Base-by-base conservation (phyloP, 2,888 invertebrate genomes). In the Acronicta psi region DNA sequence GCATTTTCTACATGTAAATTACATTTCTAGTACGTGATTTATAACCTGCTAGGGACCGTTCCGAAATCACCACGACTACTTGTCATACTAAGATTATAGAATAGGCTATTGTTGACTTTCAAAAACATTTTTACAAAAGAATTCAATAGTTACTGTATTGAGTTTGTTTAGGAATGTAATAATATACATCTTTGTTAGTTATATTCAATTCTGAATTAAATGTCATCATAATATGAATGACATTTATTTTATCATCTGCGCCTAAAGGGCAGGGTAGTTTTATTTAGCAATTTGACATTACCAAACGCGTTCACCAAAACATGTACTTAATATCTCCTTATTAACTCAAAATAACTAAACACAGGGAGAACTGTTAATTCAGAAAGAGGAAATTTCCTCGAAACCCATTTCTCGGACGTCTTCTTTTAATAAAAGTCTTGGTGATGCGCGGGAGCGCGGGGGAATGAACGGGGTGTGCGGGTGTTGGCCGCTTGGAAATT, bases 351-450 rank as follows among this genome's bases (percentile, higher is more conserved):
- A 69, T 64, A 60, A 61, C 70, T 62, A 70, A 73, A 73, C 62
- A 43, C 36, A 47, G 63, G 62, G 69, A 75, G 63, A 69, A 73
- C 68, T 63, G 80, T 80, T 80, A 83, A 85, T 83, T 83, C 80
- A 77, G 82, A 82, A 83, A 75, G 59, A 72, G 76, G 71, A 72
- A 83, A 86, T 87, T 90, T 86, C 86, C 78, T 73, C 81, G 88
- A 85, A 90, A 83, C 87, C 87, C 81, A 89, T 91, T 89, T 87
- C 77, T 77, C 40, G 80, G 69, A 85, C 85, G 82, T 90, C 89
- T 90, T 87, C 86, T 89, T 90, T 87, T 90, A 89, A 88, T 89
- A 86, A 82, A 83, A 77, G 77, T 57, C 74, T 77, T 74, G 69
- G 78, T 64, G 75, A 80, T 77, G 75, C 73, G 55, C 73, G 71